Conservation (phyloP, 2,888 invertebrate genomes). For the Pammene aurita region DNA sequence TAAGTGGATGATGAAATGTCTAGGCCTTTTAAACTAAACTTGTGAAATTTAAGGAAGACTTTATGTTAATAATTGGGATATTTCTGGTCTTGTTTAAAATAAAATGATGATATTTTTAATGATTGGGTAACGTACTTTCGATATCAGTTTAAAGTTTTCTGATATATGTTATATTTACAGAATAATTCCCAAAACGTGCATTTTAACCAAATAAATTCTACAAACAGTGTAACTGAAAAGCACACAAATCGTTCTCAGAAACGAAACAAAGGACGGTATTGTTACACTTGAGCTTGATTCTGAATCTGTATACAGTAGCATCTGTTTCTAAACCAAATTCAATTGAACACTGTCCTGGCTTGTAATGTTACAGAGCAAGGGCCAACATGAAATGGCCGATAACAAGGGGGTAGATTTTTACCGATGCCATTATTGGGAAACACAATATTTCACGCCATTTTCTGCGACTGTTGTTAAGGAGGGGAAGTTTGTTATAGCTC, state of each 20-base stretch:
- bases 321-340: neutral
- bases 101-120: no score
- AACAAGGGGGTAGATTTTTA: constrained; percentile 12
- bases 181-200: neutral
- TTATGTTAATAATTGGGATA: no score
- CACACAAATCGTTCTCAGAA: constrained; percentile 12
- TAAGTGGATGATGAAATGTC: no score
- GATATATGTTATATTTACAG: no score
- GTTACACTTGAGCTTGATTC: constrained; percentile 11
- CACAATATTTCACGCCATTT: constrained; percentile 11
- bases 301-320: constrained; percentile 12
- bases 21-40: no score
- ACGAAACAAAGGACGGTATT: constrained; percentile 17
- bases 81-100: no score
- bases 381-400: neutral
- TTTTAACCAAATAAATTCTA: constrained; percentile 6
- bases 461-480: constrained; percentile 9
- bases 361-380: neutral
- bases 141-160: no score
- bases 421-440: constrained; percentile 15
- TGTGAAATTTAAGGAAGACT: no score
- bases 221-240: neutral
- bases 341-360: neutral
- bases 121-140: no score
- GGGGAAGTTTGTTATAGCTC: neutral